A percentile compares a stretch with the other conserved stretches of the same genome.
These are phyloP conservation scores for Hafferia zeledoni DNA, from an alignment of 2,797 vertebrate species.

Conservation along the genomic window DNA sequence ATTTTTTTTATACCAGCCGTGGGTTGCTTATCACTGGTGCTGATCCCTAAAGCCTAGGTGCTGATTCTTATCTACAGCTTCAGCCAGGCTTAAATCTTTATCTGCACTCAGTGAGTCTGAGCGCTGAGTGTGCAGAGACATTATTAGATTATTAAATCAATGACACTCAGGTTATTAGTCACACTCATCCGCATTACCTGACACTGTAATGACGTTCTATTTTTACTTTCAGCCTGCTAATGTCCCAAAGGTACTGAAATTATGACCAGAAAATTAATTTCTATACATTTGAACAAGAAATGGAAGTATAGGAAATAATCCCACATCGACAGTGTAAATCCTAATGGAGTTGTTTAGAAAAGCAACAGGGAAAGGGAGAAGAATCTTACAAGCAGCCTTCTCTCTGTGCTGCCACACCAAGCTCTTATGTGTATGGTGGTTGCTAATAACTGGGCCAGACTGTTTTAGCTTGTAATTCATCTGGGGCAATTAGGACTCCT, in stretches of 20 bases:
- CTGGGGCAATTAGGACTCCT: background rate
- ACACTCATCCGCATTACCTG: conserved; percentile 75
- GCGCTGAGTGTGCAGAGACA: conserved; percentile 68
- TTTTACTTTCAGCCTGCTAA: conserved; percentile 75
- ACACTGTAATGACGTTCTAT: conserved; percentile 77
- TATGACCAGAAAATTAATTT: conserved; percentile 79
- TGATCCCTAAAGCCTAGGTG: conserved; percentile 49
- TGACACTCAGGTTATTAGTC: conserved; percentile 79
- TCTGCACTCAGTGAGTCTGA: conserved; percentile 48
- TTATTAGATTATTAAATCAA: conserved; percentile 78
- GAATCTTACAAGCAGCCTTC: background rate
- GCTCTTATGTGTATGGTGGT: background rate
- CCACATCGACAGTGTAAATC: conserved; percentile 9
- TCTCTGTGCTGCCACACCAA: background rate
- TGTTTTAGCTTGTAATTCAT: background rate
- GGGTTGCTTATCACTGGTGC: conserved; percentile 42
- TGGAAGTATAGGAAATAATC: conserved; percentile 59
- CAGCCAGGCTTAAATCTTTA: conserved; percentile 61
- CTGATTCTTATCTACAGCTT: conserved; percentile 64
- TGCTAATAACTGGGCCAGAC: conserved; percentile 1
- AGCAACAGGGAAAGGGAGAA: background rate
- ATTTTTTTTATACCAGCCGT: conserved; percentile 18
- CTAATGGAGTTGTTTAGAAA: conserved; percentile 46
- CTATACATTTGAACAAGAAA: conserved; percentile 68
- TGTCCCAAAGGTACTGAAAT: conserved; percentile 74